Evolutionary conservation across 2,888 invertebrate genomes (phyloP).

Genomic region (Ormyrus nitidulus): DNA sequence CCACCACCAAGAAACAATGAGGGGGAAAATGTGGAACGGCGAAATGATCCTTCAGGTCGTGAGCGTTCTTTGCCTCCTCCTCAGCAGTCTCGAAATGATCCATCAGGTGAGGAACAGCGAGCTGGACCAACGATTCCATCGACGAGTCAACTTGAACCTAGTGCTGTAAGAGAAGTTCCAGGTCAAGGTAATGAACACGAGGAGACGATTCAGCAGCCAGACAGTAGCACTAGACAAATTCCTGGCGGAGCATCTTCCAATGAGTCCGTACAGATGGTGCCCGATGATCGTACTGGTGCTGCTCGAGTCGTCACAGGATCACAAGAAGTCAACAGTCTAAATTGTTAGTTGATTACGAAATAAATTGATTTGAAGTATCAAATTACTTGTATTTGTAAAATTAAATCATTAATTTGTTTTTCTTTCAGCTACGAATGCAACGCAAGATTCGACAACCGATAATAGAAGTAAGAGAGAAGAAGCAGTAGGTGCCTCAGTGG

Average conservation of each 20-base stretch:
- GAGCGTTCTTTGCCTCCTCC: constrained; percentile 68
- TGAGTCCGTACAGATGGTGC: constrained; percentile 62
- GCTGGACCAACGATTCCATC: constrained; percentile 55
- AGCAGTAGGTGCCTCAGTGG: constrained; percentile 71
- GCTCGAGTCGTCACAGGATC: constrained; percentile 72
- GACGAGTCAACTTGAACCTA: constrained; percentile 62
- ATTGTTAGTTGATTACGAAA: constrained; percentile 61
- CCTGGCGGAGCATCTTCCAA: constrained; percentile 71
- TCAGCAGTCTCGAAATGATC: constrained; percentile 71
- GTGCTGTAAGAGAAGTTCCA: constrained; percentile 68
- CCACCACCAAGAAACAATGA: constrained; percentile 65
- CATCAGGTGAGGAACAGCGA: constrained; percentile 69
- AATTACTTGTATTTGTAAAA: not conserved
- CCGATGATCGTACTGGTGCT: constrained; percentile 64
- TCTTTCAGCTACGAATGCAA: constrained; percentile 59
- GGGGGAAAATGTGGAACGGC: constrained; percentile 64
- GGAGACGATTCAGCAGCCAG: constrained; percentile 63
- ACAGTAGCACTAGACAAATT: constrained; percentile 67
- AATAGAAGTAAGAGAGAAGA: constrained; percentile 71
- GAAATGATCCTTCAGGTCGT: constrained; percentile 72
- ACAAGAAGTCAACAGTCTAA: constrained; percentile 65
- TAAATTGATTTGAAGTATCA: not conserved
- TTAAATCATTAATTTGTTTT: not conserved
- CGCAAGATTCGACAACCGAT: constrained; percentile 67
- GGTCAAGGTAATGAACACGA: constrained; percentile 68